Percentiles rank a stretch among this genome's conserved stretches.
Evolutionary conservation across 2,888 invertebrate genomes (phyloP).

Genomic region (Hydriomena furcata): DNA sequence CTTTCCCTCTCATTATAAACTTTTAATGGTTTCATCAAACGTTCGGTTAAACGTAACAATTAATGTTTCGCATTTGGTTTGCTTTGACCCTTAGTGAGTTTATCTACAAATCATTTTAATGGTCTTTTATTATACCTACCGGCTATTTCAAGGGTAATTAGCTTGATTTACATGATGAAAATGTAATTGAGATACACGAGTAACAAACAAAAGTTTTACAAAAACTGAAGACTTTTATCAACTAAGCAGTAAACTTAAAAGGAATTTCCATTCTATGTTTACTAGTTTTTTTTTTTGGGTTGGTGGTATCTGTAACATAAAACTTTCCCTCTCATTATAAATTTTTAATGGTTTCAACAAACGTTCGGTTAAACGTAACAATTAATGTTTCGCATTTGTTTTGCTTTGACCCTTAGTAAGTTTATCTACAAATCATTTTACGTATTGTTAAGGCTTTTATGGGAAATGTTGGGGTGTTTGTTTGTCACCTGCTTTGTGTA

Average conservation of each 20-base stretch:
- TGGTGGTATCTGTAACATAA: slow-evolving; percentile 15
- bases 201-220: too few relatives aligned
- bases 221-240: too few relatives aligned
- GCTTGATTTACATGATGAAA: too few relatives aligned
- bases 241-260: background rate
- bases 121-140: too few relatives aligned
- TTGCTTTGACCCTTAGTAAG: slow-evolving; percentile 9
- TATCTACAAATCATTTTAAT: too few relatives aligned
- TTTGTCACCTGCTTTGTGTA: slow-evolving; percentile 7
- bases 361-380: slow-evolving; percentile 22
- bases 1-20: slow-evolving; percentile 49
- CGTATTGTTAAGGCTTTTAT: slow-evolving; percentile 3
- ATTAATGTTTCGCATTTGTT: slow-evolving; percentile 25
- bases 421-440: slow-evolving; percentile 13
- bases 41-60: slow-evolving; percentile 16
- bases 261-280: background rate
- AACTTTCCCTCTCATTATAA: slow-evolving; percentile 47
- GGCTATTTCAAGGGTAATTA: too few relatives aligned
- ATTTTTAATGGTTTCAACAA: slow-evolving; percentile 53
- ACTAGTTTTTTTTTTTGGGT: slow-evolving; percentile 1
- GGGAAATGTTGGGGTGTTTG: background rate
- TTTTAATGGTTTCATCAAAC: slow-evolving; percentile 52
- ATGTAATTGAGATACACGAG: too few relatives aligned
- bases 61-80: slow-evolving; percentile 23
- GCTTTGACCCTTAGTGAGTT: slow-evolving; percentile 12